Evolutionary conservation across 2,113 vertebrate genomes (phyloP).

Genomic region (Hydrochoerus hydrochaeris): DNA sequence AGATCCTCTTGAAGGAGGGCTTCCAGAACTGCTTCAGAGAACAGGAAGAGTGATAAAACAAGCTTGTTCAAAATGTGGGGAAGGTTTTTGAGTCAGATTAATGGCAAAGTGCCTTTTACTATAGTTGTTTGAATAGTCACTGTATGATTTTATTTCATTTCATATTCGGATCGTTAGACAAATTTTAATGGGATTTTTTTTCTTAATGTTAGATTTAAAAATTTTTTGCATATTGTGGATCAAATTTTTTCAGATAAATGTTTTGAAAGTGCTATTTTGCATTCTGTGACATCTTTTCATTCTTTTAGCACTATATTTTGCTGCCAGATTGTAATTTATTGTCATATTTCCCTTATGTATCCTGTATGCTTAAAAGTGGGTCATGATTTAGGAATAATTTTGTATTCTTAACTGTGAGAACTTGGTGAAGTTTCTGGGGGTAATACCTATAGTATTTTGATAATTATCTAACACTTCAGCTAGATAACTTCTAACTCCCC

Average conservation of each 20-base stretch:
- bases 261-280: background rate
- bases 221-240: background rate
- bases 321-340: background rate
- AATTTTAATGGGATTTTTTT: background rate
- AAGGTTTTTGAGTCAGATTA: background rate
- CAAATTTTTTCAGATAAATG: background rate
- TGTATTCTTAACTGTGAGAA: background rate
- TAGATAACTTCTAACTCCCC: background rate
- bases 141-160: background rate
- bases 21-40: background rate
- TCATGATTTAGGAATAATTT: background rate
- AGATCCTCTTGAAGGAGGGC: background rate
- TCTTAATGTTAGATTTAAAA: background rate
- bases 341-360: background rate
- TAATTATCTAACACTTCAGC: background rate
- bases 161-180: background rate
- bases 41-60: background rate
- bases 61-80: background rate
- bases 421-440: fast-evolving
- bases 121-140: background rate
- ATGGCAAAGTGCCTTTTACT: background rate
- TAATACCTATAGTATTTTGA: background rate
- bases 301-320: background rate
- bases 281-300: background rate
- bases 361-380: background rate